These are phyloP conservation scores for Dermolepida albohirtum DNA, from an alignment of 2,888 invertebrate species.

Conservation along the genomic window DNA sequence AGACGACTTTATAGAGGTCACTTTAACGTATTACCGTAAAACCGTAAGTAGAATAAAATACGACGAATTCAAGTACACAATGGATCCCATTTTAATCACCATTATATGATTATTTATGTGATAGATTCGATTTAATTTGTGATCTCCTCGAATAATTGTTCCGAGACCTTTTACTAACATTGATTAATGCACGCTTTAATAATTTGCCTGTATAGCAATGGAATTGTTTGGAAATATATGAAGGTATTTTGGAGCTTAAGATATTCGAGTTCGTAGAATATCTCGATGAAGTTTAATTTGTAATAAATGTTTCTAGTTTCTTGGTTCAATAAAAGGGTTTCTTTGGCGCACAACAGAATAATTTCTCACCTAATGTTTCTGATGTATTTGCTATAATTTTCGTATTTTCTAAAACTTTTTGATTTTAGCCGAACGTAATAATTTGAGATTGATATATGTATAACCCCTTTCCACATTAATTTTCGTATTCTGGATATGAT, in stretches of 20 bases:
- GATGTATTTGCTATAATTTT: too few species aligned
- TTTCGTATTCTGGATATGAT: too few species aligned
- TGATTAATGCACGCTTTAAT: background rate
- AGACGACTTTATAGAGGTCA: background rate
- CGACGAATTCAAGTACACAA: constrained; percentile 3
- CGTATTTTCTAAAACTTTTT: too few species aligned
- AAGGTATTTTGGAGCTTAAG: background rate
- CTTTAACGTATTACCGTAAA: constrained; percentile 3
- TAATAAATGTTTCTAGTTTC: too few species aligned
- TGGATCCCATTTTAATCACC: background rate
- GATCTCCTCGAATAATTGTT: constrained; percentile 21
- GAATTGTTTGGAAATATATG: constrained; percentile 8
- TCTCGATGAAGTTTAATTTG: too few species aligned
- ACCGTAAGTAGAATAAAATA: background rate
- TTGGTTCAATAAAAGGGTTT: too few species aligned
- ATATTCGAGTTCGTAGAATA: too few species aligned
- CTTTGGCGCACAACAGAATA: too few species aligned
- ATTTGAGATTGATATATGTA: too few species aligned
- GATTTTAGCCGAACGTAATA: too few species aligned
- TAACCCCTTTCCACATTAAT: too few species aligned
- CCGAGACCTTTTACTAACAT: background rate
- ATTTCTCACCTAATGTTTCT: too few species aligned
- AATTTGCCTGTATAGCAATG: background rate
- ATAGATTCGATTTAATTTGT: constrained; percentile 3
- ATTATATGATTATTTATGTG: constrained; percentile 19